phyloP scores from a whole-genome alignment of 1,140 invertebrate genomes.

The Macrobrachium nipponense region DNA sequence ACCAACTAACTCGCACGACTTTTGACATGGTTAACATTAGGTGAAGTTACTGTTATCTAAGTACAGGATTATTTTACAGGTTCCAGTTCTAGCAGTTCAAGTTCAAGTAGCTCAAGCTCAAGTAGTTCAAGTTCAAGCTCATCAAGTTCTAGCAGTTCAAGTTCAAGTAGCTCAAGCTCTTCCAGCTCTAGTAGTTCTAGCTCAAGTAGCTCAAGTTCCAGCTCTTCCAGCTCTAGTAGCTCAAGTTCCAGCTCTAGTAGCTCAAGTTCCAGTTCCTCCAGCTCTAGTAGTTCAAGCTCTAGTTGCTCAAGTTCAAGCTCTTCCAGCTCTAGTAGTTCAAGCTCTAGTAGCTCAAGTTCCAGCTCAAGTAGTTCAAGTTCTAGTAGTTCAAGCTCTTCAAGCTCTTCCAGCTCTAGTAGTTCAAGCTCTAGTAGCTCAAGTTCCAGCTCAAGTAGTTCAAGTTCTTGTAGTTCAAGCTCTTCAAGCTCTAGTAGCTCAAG shows the following conservation, averaged over 20 bases:
- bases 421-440: slow-evolving; percentile 6
- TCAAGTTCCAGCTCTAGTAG: neutral
- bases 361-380: neutral
- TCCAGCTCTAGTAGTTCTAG: slow-evolving; percentile 19
- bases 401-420: slow-evolving; percentile 8
- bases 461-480: neutral
- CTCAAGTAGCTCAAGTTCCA: slow-evolving; percentile 3
- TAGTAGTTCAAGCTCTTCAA: neutral
- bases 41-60: no score
- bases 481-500: slow-evolving; percentile 16
- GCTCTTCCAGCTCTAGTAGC: neutral
- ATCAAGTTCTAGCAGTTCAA: slow-evolving; percentile 18
- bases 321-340: slow-evolving; percentile 16
- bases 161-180: slow-evolving; percentile 2
- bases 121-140: neutral
- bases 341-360: slow-evolving; percentile 7
- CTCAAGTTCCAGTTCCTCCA: neutral
- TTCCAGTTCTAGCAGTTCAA: neutral
- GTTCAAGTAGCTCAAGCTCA: slow-evolving; percentile 6
- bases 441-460: neutral
- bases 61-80: no score
- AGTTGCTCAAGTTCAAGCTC: slow-evolving; percentile 9
- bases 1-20: no score
- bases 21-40: no score
- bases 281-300: slow-evolving; percentile 2